Percentiles rank a stretch among this genome's conserved stretches.
phyloP scores from a whole-genome alignment of 2,888 invertebrate species.

The Mantis religiosa region DNA sequence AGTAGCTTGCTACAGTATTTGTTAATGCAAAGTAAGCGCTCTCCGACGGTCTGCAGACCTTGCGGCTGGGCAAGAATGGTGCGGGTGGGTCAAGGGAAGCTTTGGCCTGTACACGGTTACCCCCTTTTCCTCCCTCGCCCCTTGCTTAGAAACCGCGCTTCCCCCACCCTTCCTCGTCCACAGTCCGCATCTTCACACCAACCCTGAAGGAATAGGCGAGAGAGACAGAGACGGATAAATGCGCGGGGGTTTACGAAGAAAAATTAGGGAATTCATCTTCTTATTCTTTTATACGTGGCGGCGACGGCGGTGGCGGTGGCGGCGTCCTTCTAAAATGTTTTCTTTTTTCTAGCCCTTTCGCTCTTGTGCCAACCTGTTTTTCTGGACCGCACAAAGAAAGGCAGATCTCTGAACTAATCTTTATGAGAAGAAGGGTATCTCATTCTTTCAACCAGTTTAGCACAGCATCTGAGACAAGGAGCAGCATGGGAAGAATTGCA shows the following conservation, averaged over 20 bases:
- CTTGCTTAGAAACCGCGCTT: slow-evolving; percentile 8
- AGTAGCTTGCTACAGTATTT: slow-evolving; percentile 29
- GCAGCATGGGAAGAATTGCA: not conserved
- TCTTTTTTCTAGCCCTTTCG: not conserved
- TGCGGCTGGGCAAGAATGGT: slow-evolving; percentile 19
- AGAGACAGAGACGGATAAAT: not conserved
- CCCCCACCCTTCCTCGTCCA: not conserved
- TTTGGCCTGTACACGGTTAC: slow-evolving; percentile 10
- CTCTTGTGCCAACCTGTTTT: slow-evolving; percentile 18
- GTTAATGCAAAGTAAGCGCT: slow-evolving; percentile 33
- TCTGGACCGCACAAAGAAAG: slow-evolving; percentile 13
- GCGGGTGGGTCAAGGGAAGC: slow-evolving; percentile 6
- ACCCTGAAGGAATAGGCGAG: slow-evolving; percentile 2
- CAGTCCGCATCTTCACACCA: slow-evolving; percentile 9
- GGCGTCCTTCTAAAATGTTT: not conserved
- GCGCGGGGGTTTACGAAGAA: not conserved
- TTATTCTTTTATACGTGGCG: not conserved
- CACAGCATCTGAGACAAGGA: not conserved
- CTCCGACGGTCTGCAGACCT: slow-evolving; percentile 21
- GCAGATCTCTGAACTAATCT: slow-evolving; percentile 15
- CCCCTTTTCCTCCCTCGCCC: not conserved
- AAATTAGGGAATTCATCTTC: slow-evolving; percentile 14
- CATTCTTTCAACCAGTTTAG: not conserved
- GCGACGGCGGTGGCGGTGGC: not conserved
- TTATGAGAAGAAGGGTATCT: not conserved